phyloP scores from a whole-genome alignment of 2,797 vertebrate species.

The Taenioides sp. region DNA sequence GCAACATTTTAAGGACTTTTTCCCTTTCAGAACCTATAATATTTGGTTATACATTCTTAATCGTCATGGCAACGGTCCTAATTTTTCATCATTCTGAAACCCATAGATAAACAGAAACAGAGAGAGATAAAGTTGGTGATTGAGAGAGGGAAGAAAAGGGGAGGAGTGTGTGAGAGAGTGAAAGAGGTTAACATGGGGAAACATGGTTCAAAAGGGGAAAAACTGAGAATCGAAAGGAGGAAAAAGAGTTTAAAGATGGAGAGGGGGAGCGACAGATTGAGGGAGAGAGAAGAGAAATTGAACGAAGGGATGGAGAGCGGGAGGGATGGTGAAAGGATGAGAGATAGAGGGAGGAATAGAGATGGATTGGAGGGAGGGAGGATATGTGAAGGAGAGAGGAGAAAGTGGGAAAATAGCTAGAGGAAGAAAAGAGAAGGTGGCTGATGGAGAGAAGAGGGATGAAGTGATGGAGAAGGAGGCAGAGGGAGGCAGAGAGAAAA shows the following conservation, averaged over 20 bases:
- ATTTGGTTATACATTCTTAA: no score
- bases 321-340: not conserved
- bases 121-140: not conserved
- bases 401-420: not conserved
- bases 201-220: not conserved
- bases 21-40: no score
- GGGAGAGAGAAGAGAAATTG: not conserved
- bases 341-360: not conserved
- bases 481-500: slow-evolving; percentile 34
- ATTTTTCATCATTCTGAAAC: no score
- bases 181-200: not conserved
- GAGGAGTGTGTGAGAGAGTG: not conserved
- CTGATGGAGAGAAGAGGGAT: not conserved
- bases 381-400: not conserved
- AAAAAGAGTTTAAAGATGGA: not conserved
- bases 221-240: not conserved
- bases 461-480: not conserved
- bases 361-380: not conserved
- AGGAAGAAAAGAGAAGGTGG: not conserved
- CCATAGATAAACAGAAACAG: no score
- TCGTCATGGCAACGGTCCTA: no score
- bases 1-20: no score
- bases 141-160: not conserved
- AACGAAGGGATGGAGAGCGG: not conserved
- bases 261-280: not conserved